Evolutionary conservation across 2,113 vertebrate genomes (phyloP).

Genomic region (Petaurus breviceps): DNA sequence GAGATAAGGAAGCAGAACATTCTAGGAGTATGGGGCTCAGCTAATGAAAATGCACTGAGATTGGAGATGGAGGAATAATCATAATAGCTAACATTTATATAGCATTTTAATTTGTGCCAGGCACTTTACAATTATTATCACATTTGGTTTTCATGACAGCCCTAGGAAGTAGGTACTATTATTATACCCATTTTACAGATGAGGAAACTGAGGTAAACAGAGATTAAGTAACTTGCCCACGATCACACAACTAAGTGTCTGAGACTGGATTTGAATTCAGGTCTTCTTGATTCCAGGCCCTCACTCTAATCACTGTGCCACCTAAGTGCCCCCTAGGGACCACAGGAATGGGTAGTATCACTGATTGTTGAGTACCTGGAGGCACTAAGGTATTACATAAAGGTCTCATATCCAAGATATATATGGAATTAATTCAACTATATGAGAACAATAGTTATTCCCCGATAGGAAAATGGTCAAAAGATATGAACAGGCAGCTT

Average conservation of each 20-base stretch:
- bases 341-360: background rate
- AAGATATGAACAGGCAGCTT: background rate
- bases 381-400: background rate
- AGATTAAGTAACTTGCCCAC: background rate
- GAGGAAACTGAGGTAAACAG: background rate
- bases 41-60: background rate
- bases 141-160: background rate
- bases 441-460: background rate
- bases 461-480: background rate
- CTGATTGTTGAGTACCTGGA: background rate
- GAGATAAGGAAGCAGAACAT: background rate
- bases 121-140: background rate
- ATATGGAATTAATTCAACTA: background rate
- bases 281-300: background rate
- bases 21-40: background rate
- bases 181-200: background rate
- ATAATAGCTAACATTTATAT: background rate
- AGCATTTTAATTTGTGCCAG: no score
- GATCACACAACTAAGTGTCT: background rate
- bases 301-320: background rate
- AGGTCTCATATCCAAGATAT: background rate
- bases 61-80: background rate
- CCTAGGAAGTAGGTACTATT: background rate
- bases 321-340: background rate
- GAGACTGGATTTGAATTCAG: background rate